phyloP scores from a whole-genome alignment of 2,888 invertebrate species.

The Apantesis nais region DNA sequence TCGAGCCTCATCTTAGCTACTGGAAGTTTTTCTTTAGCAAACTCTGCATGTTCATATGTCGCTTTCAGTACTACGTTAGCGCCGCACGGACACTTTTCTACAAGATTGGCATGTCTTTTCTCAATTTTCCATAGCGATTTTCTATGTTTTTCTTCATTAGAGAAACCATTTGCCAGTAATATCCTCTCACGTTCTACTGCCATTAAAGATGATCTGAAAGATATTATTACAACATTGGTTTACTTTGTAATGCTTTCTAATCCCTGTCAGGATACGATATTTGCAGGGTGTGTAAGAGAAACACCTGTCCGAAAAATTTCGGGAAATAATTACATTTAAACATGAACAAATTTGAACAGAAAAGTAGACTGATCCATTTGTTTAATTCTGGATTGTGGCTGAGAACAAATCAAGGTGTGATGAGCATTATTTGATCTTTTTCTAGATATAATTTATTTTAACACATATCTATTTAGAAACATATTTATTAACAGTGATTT shows the following conservation, averaged over 20 bases:
- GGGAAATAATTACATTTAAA: too few species aligned
- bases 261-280: neutral
- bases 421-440: too few species aligned
- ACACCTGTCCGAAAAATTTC: too few species aligned
- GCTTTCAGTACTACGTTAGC: constrained; percentile 55
- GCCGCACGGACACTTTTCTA: constrained; percentile 66
- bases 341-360: too few species aligned
- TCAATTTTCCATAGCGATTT: constrained; percentile 68
- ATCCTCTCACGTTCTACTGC: constrained; percentile 69
- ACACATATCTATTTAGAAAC: too few species aligned
- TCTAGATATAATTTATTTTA: too few species aligned
- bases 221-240: neutral
- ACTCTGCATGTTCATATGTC: constrained; percentile 66
- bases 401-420: too few species aligned
- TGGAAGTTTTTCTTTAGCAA: constrained; percentile 66
- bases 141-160: constrained; percentile 66
- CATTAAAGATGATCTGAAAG: constrained; percentile 67
- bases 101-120: constrained; percentile 51
- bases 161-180: constrained; percentile 58
- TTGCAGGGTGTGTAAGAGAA: too few species aligned
- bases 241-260: neutral
- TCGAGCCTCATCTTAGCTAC: constrained; percentile 68
- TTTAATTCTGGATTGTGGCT: too few species aligned
- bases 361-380: too few species aligned
- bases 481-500: too few species aligned